Percentiles rank a stretch among this genome's conserved stretches.
phyloP scores from a whole-genome alignment of 2,113 vertebrate genomes.

The Trachemys scripta region DNA sequence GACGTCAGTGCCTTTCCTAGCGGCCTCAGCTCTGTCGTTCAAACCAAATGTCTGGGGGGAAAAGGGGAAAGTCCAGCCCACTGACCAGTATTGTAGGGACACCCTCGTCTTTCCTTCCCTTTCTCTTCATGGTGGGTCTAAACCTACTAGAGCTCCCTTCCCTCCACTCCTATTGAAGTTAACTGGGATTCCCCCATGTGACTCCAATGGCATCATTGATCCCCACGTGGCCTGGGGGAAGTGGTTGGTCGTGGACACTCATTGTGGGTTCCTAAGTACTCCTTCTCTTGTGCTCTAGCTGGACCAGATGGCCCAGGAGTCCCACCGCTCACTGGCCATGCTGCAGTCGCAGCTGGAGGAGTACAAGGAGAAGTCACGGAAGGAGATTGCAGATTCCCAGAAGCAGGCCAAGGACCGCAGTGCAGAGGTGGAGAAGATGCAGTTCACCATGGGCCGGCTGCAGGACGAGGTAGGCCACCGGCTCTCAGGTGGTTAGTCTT shows the following conservation, averaged over 20 bases:
- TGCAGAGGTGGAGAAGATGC: slow-evolving; percentile 85
- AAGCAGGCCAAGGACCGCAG: slow-evolving; percentile 86
- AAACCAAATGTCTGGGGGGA: not conserved
- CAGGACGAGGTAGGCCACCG: slow-evolving; percentile 89
- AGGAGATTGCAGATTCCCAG: slow-evolving; percentile 89
- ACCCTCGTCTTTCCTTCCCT: not conserved
- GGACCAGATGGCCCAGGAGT: slow-evolving; percentile 83
- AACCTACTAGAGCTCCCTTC: rapidly evolving
- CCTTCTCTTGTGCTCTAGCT: slow-evolving; percentile 73
- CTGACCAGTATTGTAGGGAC: not conserved
- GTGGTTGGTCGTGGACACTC: not conserved
- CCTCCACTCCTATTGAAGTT: not conserved
- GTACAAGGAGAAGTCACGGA: slow-evolving; percentile 88
- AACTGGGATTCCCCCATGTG: not conserved
- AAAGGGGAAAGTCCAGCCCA: not conserved
- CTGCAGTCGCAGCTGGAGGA: slow-evolving; percentile 90
- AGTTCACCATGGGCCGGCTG: slow-evolving; percentile 77
- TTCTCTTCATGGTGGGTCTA: rapidly evolving
- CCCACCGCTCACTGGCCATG: slow-evolving; percentile 77
- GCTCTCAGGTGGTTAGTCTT: not conserved
- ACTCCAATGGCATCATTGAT: not conserved
- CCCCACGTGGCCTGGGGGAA: not conserved
- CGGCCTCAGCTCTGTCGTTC: not conserved
- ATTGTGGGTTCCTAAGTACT: not conserved
- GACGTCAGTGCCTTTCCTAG: not conserved